Evolutionary conservation across 2,113 vertebrate species (phyloP), one percentile per base, ranked within the genome.

Genomic region (Sterna hirundo): DNA sequence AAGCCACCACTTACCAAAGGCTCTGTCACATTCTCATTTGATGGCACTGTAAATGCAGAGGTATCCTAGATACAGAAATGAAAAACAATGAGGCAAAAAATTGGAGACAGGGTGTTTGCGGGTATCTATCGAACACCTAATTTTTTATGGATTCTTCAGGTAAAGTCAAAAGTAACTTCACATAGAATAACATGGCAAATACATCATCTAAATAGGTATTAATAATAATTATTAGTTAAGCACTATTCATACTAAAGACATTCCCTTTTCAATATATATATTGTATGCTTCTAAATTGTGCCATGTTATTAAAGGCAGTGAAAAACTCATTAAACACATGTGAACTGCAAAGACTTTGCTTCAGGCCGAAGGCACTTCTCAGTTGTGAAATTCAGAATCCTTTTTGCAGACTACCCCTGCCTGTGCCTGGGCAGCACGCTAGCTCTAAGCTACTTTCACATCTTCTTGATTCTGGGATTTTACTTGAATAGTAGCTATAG

Each of bases 1-100:
- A 94, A 86, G 5, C 23, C 68, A 62, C n/a, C 87, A 98, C 99
- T 99, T 96, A 99, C 99, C 99, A 98, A 97, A 62, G 97, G 94
- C 91, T 99, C 97, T 87, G 98, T 83, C 83, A 98, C 88, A 86
- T 96, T 97, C 87, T 98, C 98, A 62, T 97, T 96, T 76, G 98
- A 94, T 71, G 99, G 98, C 20, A 98, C 94, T 69, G 97, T 97
- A 95, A 99, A 99, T 54, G 98, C 95, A 72, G 99, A 97, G 16
- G 97, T 97, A 47, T 98, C 95, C 92, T 99, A 99, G 95, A 94
- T 66, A 97, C 0, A 75, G 66, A 95, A 86, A 95, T 68, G 32
- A 68, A 91, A 92, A 94, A 72, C 14, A 90, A 54, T 5, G 15
- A 55, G 29, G 6, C 64, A 77, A 42, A 92, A 14, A 65, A 55